Evolutionary conservation across 2,797 vertebrate genomes (phyloP), one percentile per base, ranked within the genome.

Genomic region (Crenuchus spilurus): DNA sequence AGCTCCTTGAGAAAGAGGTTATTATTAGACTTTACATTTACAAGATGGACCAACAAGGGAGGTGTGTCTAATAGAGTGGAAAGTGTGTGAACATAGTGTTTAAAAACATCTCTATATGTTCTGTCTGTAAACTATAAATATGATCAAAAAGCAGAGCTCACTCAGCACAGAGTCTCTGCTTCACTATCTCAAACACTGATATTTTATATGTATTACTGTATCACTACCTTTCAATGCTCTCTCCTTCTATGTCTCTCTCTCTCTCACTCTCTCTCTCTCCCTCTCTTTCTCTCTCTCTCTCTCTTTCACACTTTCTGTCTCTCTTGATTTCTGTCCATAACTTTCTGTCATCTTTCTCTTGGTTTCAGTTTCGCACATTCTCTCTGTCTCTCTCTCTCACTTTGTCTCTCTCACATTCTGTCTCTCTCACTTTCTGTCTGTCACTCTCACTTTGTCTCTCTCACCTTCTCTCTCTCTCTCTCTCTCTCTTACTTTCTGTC

Each of bases 91-190:
- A n/a, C n/a, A n/a, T n/a, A n/a, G 52, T 70, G 39, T 63, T 41
- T 35, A 10, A 39, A 48, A 5, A 13, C 28, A 60, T 26, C 37
- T 62, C 65, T 46, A 31, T 58, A 58, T 64, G 31, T 9, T 68
- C 64, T 16, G 26, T 42, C 33, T 61, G 26, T 42, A 68, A 52
- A 24, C 64, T 52, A 61, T 68, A 61, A 49, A 66, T 66, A 35
- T 68, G 42, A 68, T 68, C 64, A 68, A 61, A 75, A 46, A 37
- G 42, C n/a, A 6, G 4, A 33, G 31, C 20, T 75, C 26, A 46
- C 48, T 24, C 28, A 66, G 31, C 42, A 14, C 11, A 14, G 31
- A 10, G 5, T 6, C 30, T 66, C 41, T 66, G 33, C 57, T 68
- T 57, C 61, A 18, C 39, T 44, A 61, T 55, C 54, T 57, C n/a